Percentiles rank a stretch among this genome's conserved stretches.
Conservation (phyloP, 2,797 vertebrate species). For the Pangasius macronema region DNA sequence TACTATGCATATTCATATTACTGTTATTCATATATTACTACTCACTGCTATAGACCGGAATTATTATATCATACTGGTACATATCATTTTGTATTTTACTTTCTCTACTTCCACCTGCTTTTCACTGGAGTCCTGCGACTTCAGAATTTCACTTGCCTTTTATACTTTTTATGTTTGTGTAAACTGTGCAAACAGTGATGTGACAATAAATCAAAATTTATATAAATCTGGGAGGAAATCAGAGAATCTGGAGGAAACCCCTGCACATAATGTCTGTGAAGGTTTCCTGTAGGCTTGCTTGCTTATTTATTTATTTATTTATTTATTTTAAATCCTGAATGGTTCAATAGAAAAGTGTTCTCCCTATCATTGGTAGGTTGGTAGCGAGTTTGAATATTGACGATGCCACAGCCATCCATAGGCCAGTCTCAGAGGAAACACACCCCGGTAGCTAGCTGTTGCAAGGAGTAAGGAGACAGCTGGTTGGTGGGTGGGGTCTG, state of each 20-base stretch:
- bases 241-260: not conserved
- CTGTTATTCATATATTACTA: not conserved
- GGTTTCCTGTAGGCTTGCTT: no score
- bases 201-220: not conserved
- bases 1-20: not conserved
- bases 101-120: not conserved
- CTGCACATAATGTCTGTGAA: no score
- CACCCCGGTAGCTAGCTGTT: not conserved
- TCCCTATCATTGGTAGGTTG: not conserved
- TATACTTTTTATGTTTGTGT: not conserved
- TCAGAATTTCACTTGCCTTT: not conserved
- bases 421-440: not conserved
- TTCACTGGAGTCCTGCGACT: not conserved
- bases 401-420: not conserved
- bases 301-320: not conserved
- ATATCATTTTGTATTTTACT: no score
- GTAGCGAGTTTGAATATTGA: not conserved
- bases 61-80: not conserved
- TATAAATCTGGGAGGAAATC: not conserved
- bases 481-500: not conserved
- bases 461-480: not conserved
- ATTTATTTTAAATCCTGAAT: not conserved
- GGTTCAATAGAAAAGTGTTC: not conserved
- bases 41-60: not conserved
- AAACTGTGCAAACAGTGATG: not conserved